phyloP scores from a whole-genome alignment of 1,140 invertebrate genomes.

The Dinothrombium tinctorium region DNA sequence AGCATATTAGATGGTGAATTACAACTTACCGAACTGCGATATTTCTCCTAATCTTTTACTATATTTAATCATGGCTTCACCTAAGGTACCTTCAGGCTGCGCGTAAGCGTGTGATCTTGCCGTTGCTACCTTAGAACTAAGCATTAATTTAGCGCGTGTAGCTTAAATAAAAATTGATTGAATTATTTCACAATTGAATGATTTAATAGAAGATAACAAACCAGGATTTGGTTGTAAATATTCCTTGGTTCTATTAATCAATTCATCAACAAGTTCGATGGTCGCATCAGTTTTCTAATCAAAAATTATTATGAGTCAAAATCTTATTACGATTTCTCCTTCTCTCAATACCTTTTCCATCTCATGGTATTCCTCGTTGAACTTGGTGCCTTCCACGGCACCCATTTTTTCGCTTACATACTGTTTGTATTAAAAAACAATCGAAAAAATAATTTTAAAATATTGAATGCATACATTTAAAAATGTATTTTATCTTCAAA shows the following conservation, averaged over 20 bases:
- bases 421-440: too few species aligned
- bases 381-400: slow-evolving; percentile 93
- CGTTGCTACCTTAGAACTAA: slow-evolving; percentile 35
- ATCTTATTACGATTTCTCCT: too few species aligned
- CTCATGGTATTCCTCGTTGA: slow-evolving; percentile 92
- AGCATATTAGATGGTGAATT: neutral
- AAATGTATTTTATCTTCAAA: too few species aligned
- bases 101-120: slow-evolving; percentile 54
- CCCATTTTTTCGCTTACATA: slow-evolving; percentile 99
- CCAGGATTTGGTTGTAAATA: slow-evolving; percentile 93
- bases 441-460: slow-evolving; percentile 17
- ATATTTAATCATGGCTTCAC: slow-evolving; percentile 86
- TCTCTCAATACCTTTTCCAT: slow-evolving; percentile 96
- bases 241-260: slow-evolving; percentile 91
- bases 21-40: slow-evolving; percentile 45
- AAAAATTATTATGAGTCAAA: slow-evolving; percentile 14
- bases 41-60: slow-evolving; percentile 89
- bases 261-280: slow-evolving; percentile 76
- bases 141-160: slow-evolving; percentile 16
- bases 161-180: slow-evolving; percentile 10
- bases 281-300: slow-evolving; percentile 82
- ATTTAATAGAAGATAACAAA: slow-evolving; percentile 15
- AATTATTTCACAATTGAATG: neutral
- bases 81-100: slow-evolving; percentile 88
- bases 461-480: neutral